phyloP scores from a whole-genome alignment of 2,888 invertebrate species.

The Drosophila cognata region DNA sequence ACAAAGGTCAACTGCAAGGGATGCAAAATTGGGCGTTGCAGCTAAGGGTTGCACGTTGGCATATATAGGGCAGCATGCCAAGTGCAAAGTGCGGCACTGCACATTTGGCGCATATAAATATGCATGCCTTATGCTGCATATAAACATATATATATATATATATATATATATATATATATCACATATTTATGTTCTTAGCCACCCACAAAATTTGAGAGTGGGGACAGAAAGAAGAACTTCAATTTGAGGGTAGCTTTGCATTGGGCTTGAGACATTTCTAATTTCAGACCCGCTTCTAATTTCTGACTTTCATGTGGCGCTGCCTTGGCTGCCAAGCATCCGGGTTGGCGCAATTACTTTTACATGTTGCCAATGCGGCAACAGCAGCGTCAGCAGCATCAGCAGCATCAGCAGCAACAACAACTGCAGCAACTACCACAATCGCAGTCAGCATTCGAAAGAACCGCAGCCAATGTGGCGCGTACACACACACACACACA shows the following conservation, averaged over 20 bases:
- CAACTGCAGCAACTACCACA: slow-evolving; percentile 47
- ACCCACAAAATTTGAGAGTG: slow-evolving; percentile 28
- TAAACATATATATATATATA: slow-evolving; percentile 4
- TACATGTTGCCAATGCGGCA: slow-evolving; percentile 75
- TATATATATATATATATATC: neutral
- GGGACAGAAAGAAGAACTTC: slow-evolving; percentile 4
- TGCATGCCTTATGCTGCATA: neutral
- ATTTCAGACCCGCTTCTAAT: slow-evolving; percentile 80
- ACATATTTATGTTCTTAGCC: slow-evolving; percentile 28
- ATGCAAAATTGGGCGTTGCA: neutral
- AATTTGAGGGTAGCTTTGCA: slow-evolving; percentile 30
- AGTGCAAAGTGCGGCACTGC: slow-evolving; percentile 62
- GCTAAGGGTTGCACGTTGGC: slow-evolving; percentile 8
- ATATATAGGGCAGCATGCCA: slow-evolving; percentile 75
- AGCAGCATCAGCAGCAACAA: slow-evolving; percentile 35
- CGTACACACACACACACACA: slow-evolving; percentile 32
- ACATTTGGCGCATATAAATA: slow-evolving; percentile 31
- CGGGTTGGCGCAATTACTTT: slow-evolving; percentile 78
- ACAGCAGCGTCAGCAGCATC: slow-evolving; percentile 46
- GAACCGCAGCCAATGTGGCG: slow-evolving; percentile 79
- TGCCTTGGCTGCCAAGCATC: slow-evolving; percentile 63
- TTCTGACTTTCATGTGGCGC: slow-evolving; percentile 76
- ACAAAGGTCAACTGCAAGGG: neutral
- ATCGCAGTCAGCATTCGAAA: slow-evolving; percentile 55
- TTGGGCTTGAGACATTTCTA: slow-evolving; percentile 76